Evolutionary conservation across 92 coral and sea anemone genomes (phyloP).

Genomic region (Zoanthus solanderi): DNA sequence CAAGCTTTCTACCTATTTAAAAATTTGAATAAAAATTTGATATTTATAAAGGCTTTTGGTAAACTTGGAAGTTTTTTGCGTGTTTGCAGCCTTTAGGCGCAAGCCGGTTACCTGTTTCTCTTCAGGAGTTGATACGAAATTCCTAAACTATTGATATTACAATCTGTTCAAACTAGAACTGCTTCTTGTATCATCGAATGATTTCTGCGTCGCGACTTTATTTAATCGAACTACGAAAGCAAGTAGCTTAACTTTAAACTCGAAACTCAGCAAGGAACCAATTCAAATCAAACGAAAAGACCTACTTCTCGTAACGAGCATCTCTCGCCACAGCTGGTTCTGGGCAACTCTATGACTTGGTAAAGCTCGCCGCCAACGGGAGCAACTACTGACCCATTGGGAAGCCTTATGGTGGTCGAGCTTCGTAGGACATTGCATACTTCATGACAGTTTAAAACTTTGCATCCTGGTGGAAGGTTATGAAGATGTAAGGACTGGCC

Average conservation of each 20-base stretch:
- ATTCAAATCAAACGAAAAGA: neutral
- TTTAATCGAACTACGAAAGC: neutral
- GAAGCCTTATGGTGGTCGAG: slow-evolving; percentile 81
- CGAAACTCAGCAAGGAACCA: neutral
- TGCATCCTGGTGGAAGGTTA: slow-evolving; percentile 89
- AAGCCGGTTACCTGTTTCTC: too few relatives aligned
- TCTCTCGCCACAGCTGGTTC: slow-evolving; percentile 78
- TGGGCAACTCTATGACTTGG: slow-evolving; percentile 87
- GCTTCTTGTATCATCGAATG: too few relatives aligned
- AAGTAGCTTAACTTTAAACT: neutral
- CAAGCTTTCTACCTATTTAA: neutral
- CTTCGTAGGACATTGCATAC: slow-evolving; percentile 77
- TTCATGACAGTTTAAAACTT: slow-evolving; percentile 81
- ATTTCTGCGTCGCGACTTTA: neutral
- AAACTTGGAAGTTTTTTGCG: neutral
- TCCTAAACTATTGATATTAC: neutral
- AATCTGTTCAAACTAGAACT: neutral
- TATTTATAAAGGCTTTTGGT: neutral
- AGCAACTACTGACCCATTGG: slow-evolving; percentile 83
- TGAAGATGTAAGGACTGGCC: slow-evolving; percentile 49
- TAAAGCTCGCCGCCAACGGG: slow-evolving; percentile 90
- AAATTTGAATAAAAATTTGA: neutral
- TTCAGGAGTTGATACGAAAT: too few relatives aligned
- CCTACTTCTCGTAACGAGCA: slow-evolving; percentile 75
- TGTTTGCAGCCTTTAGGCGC: neutral